Conservation (phyloP, 2,797 vertebrate species). For the Pelobates cultripes region DNA sequence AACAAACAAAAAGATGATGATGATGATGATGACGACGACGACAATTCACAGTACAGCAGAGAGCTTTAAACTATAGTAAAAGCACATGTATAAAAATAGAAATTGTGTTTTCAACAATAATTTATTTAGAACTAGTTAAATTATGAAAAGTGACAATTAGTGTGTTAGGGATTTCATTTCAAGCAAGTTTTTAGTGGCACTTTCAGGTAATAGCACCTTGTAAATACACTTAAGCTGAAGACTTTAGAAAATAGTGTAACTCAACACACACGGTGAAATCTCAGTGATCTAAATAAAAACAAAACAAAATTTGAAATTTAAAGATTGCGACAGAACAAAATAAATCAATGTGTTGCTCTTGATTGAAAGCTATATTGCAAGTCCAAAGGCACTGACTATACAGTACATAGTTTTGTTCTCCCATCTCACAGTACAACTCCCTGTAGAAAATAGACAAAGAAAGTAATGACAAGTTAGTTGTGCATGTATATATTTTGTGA, state of each 20-base stretch:
- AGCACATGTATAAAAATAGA: constrained; percentile 10
- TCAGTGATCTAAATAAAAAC: constrained; percentile 15
- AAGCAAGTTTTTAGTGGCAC: constrained; percentile 44
- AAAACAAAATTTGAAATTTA: background rate
- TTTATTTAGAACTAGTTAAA: constrained; percentile 49
- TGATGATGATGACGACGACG: background rate
- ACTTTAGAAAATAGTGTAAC: background rate
- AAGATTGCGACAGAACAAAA: constrained; percentile 3
- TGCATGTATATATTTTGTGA: no score
- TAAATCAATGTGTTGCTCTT: background rate
- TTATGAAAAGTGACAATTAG: constrained; percentile 30
- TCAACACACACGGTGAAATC: background rate
- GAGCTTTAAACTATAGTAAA: background rate
- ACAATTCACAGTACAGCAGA: background rate
- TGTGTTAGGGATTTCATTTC: constrained; percentile 17
- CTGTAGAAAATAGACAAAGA: constrained; percentile 66
- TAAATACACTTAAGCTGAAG: constrained; percentile 19
- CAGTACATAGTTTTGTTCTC: constrained; percentile 96
- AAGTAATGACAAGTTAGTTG: background rate
- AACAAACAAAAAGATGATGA: background rate
- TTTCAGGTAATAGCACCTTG: constrained; percentile 46
- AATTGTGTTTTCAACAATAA: constrained; percentile 34
- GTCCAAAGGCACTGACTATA: constrained; percentile 90
- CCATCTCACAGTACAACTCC: constrained; percentile 92
- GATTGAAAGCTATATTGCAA: constrained; percentile 77